A percentile compares a stretch with the other conserved stretches of the same genome.
Conservation (phyloP, 92 coral and sea anemone genomes). For the Phymanthus crucifer region DNA sequence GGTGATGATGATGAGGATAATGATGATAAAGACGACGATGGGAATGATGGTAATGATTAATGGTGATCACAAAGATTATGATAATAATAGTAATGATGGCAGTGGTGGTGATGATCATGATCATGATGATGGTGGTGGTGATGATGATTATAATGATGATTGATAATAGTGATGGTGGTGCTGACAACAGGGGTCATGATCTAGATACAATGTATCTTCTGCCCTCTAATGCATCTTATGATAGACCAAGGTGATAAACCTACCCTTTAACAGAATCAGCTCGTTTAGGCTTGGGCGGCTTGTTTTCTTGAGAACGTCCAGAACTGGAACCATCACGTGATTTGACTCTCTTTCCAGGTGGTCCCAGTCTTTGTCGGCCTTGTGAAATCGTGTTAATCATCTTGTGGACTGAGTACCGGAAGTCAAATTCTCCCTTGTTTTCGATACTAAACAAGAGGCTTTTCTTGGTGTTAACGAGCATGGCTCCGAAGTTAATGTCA, state of each 20-base stretch:
- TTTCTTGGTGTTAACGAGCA: conserved; percentile 90
- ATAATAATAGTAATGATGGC: too few relatives aligned
- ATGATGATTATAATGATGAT: too few relatives aligned
- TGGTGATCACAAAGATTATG: too few relatives aligned
- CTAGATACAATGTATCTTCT: too few relatives aligned
- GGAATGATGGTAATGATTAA: too few relatives aligned
- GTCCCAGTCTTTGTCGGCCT: conserved; percentile 97
- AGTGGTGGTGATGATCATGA: too few relatives aligned
- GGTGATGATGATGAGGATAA: too few relatives aligned
- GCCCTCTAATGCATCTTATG: too few relatives aligned
- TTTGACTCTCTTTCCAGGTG: conserved; percentile 68
- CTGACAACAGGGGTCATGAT: too few relatives aligned
- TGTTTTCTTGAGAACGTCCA: conserved; percentile 91
- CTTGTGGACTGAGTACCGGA: conserved; percentile 95
- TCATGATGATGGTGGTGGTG: too few relatives aligned
- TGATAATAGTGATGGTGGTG: too few relatives aligned
- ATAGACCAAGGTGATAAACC: neutral
- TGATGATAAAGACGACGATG: too few relatives aligned
- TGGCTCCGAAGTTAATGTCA: conserved; percentile 98
- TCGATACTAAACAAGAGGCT: conserved; percentile 84
- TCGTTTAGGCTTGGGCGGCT: conserved; percentile 84
- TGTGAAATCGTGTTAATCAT: conserved; percentile 86
- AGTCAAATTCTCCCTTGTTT: conserved; percentile 97
- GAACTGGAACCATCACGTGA: conserved; percentile 99
- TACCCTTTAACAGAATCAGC: conserved; percentile 98